These are phyloP conservation scores for Latrodectus geometricus DNA, from an alignment of 1,140 invertebrate species.

Conservation along the genomic window DNA sequence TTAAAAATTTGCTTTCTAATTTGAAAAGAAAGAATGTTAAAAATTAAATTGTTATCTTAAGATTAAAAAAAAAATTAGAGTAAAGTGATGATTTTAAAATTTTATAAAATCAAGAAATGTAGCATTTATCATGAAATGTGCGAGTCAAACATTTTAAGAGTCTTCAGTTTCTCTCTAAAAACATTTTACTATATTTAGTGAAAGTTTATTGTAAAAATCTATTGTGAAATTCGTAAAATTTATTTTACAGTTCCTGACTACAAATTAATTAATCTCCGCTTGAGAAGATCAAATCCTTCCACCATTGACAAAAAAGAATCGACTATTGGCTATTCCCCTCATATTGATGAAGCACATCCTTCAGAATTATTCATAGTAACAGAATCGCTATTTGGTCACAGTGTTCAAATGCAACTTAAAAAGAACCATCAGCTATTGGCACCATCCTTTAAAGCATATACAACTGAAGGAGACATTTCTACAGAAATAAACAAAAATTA, in stretches of 20 bases:
- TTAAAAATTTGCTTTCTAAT: no score
- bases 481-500: not conserved
- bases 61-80: no score
- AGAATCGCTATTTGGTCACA: constrained; percentile 43
- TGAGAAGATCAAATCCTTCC: not conserved
- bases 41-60: no score
- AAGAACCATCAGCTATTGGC: constrained; percentile 27
- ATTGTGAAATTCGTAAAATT: not conserved
- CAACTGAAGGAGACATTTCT: not conserved
- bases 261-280: constrained; percentile 28
- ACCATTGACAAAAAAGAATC: not conserved
- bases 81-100: no score
- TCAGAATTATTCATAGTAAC: not conserved
- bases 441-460: constrained; percentile 33
- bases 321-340: not conserved
- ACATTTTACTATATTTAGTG: no score
- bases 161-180: no score
- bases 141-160: no score
- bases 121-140: no score
- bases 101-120: no score
- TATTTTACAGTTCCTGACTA: constrained; percentile 47
- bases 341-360: not conserved
- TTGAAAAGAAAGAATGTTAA: no score
- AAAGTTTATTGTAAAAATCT: no score
- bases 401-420: constrained; percentile 31